phyloP scores from a whole-genome alignment of 2,888 invertebrate genomes.

The Microchrysa polita region DNA sequence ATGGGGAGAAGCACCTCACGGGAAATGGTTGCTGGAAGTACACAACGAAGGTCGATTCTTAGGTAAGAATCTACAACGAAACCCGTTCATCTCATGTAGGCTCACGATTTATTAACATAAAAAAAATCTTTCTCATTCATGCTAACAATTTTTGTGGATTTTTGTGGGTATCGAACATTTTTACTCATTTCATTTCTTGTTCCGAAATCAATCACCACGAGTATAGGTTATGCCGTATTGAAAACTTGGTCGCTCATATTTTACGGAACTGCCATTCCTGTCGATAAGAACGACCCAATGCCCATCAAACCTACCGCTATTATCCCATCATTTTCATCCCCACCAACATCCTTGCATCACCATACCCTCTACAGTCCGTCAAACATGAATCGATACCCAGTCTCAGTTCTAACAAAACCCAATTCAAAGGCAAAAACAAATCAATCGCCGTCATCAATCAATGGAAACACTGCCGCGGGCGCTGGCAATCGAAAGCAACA shows the following conservation, averaged over 20 bases:
- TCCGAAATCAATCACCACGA: neutral
- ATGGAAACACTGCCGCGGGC: neutral
- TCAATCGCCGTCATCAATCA: neutral
- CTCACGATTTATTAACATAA: neutral
- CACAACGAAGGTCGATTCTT: slow-evolving; percentile 92
- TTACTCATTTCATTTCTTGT: neutral
- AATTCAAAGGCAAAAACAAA: slow-evolving; percentile 40
- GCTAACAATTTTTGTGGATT: neutral
- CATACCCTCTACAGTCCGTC: slow-evolving; percentile 61
- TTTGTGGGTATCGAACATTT: neutral
- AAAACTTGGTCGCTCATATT: slow-evolving; percentile 94
- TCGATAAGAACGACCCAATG: slow-evolving; percentile 72
- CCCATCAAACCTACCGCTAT: slow-evolving; percentile 58
- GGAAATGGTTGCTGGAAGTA: slow-evolving; percentile 94
- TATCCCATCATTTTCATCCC: slow-evolving; percentile 10
- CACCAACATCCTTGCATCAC: slow-evolving; percentile 58
- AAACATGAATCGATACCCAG: slow-evolving; percentile 53
- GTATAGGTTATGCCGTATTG: slow-evolving; percentile 84
- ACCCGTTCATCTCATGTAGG: neutral
- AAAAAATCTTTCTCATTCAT: neutral
- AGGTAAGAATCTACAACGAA: slow-evolving; percentile 68
- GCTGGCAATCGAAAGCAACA: slow-evolving; percentile 52
- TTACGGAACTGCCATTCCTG: slow-evolving; percentile 82
- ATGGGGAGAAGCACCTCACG: slow-evolving; percentile 96
- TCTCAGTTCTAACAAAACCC: slow-evolving; percentile 45